Evolutionary conservation across 2,888 invertebrate genomes (phyloP), one percentile per base, ranked within the genome.

Genomic region (Lepas anatifera): DNA sequence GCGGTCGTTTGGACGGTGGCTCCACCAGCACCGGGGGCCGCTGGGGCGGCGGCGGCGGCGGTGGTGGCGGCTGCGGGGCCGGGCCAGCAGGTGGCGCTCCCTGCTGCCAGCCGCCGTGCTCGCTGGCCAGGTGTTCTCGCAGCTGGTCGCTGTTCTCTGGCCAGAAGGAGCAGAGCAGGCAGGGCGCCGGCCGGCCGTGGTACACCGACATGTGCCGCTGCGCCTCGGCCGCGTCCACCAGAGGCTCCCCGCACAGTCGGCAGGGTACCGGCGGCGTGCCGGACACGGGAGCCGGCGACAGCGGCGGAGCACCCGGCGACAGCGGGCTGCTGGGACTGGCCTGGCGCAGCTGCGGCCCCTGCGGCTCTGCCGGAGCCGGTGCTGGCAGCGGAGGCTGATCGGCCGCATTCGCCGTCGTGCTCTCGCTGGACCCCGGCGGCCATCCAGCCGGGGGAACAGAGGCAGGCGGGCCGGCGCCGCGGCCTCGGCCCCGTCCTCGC

Each of bases 1-100:
- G 3, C 89, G 89, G 71, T 90, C 79, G 71, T 89, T 87, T 77
- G 87, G 87, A 0, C 89, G 89, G 76, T 90, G 89, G 0, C 87
- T 87, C 76, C 86, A 87, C 0, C 89, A 87, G 77, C 89, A 88
- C 50, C 86, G 86, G 16, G 72, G 72, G n/a, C 69, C 50, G 10
- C 70, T 41, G 52, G 71, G 72, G 22, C 71, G 68, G 22, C 71
- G 67, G 13, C 48, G 58, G 35, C 39, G 29, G n/a, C 67, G 48
- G 16, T 72, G 70, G 43, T 10, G 67, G 64, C 6, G 67, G 68
- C 88, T 83, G 84, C 82, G 69, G 52, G 43, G 76, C 6, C 76
- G 68, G 71, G 75, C 76, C 41, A 66, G 29, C 76, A 71, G 70
- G 78, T 75, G 39, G 76, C 74, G 7, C 69, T 37, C n/a, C 69